These are phyloP conservation scores for Blera fallax DNA, from an alignment of 2,888 invertebrate species.

Conservation along the genomic window DNA sequence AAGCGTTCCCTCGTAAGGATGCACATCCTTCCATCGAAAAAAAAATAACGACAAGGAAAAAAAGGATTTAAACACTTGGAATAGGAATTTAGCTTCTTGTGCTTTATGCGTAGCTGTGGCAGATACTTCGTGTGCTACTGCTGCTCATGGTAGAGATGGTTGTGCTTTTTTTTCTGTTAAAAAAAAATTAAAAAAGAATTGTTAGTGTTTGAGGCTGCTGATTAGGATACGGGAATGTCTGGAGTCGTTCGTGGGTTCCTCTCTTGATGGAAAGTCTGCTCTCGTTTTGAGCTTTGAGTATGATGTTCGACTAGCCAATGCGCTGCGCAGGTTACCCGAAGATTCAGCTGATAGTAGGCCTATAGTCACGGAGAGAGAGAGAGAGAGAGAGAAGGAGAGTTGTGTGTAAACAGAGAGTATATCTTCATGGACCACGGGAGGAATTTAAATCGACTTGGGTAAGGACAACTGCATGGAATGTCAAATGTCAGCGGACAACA, in stretches of 20 bases:
- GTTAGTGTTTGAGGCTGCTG: conserved; percentile 51
- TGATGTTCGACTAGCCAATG: conserved; percentile 23
- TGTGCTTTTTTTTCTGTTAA: conserved; percentile 42
- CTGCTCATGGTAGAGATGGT: conserved; percentile 23
- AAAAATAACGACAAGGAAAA: neutral
- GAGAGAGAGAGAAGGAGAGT: conserved; percentile 1
- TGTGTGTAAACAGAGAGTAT: conserved; percentile 65
- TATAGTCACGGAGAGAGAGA: neutral
- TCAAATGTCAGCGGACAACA: conserved; percentile 71
- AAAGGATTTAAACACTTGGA: conserved; percentile 67
- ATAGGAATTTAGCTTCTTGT: conserved; percentile 55
- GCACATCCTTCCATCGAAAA: conserved; percentile 39
- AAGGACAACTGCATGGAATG: conserved; percentile 63
- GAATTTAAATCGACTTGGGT: conserved; percentile 29
- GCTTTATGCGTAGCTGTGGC: conserved; percentile 20
- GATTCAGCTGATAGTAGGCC: conserved; percentile 45
- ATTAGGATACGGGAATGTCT: conserved; percentile 40
- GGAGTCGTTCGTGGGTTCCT: neutral
- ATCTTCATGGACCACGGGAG: neutral
- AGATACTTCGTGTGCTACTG: conserved; percentile 6
- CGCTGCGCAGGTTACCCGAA: conserved; percentile 68
- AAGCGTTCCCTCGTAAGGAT: conserved; percentile 66
- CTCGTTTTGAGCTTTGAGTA: conserved; percentile 24
- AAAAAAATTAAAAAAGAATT: neutral
- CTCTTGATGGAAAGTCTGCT: neutral